A percentile compares a stretch with the other conserved stretches of the same genome.
Evolutionary conservation across 2,888 invertebrate species (phyloP).

Genomic region (Oscheius sp.): DNA sequence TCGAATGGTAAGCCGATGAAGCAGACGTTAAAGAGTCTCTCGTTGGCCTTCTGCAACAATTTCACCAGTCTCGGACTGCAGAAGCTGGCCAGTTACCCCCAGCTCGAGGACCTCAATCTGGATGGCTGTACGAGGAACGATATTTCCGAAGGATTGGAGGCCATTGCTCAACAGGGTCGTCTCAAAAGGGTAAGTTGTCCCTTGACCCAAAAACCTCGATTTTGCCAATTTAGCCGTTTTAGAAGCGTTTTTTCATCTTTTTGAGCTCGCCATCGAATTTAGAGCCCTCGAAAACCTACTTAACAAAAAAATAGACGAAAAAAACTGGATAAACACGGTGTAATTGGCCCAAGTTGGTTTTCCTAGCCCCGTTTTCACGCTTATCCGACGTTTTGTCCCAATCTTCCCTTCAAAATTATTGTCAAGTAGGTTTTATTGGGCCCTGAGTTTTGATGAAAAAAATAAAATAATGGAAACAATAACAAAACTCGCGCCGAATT

Average conservation of each 20-base stretch:
- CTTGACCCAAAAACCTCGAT: background rate
- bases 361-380: no score
- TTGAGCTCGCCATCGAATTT: no score
- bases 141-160: conserved; percentile 53
- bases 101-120: conserved; percentile 51
- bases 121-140: conserved; percentile 60
- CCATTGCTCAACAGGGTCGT: conserved; percentile 38
- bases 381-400: no score
- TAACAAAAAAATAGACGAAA: no score
- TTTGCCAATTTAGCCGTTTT: background rate
- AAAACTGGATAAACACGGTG: no score
- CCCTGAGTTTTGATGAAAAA: no score
- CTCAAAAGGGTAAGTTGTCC: conserved; percentile 41
- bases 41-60: conserved; percentile 56
- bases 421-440: no score
- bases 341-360: no score
- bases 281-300: background rate
- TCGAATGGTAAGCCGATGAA: conserved; percentile 36
- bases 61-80: conserved; percentile 37
- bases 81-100: background rate
- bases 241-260: no score
- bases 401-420: no score
- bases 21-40: conserved; percentile 40
- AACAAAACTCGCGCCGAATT: no score
- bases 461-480: no score